Evolutionary conservation across 2,113 vertebrate genomes (phyloP), one percentile per base, ranked within the genome.

Genomic region (Corythoichthys haematopterus): DNA sequence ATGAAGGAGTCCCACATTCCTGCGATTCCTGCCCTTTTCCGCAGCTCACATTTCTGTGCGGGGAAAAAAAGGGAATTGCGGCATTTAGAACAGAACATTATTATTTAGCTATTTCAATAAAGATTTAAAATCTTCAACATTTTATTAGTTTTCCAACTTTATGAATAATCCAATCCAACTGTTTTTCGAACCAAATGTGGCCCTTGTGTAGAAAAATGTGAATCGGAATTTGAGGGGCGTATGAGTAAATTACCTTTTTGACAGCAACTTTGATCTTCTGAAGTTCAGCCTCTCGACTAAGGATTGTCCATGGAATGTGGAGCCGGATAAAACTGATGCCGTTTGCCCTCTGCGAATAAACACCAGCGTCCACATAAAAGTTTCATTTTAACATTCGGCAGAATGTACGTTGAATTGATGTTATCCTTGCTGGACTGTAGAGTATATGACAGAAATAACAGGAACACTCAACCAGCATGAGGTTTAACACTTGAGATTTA

Each of bases 221-320:
- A 38, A 20, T 0, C 1, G 40, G 0, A 37, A 50, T 20, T 55
- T 13, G 43, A 51, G n/a, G 15, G 0, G 8, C 58, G 37, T 63
- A 37, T 13, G 15, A 67, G 16, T 12, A 16, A 68, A 69, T 5
- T 16, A 98, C 97, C 93, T 95, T 97, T 91, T 96, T 98, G 68
- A 96, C 97, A 45, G 96, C 91, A 76, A 99, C 95, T 92, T 96
- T 99, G 87, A 99, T 96, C 91, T 97, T 99, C 76, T 98, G 92
- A 65, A 98, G 90, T 80, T 99, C 97, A 0, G 97, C 97, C 82
- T 98, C 97, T 80, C 97, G 92, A 81, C 95, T 95, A 73, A 99
- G 93, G 52, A 96, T 94, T 69, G 92, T 89, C 97, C 97, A 99
- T 0, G 97, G 96, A 16, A 95, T 94, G 1, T 99, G 97, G 56